A percentile compares a stretch with the other conserved stretches of the same genome.
phyloP scores from a whole-genome alignment of 2,888 invertebrate species.

The Sphinx pinastri region DNA sequence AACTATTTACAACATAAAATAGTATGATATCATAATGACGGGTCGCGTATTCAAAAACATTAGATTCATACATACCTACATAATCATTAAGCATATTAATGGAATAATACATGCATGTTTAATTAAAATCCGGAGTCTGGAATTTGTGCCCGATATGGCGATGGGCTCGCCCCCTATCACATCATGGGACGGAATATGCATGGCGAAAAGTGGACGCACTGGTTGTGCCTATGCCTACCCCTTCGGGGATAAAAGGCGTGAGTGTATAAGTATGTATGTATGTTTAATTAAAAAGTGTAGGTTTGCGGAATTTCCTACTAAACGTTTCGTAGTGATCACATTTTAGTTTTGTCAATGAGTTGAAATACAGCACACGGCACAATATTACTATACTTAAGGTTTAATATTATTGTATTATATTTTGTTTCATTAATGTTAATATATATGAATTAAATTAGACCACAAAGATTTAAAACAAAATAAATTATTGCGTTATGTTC shows the following conservation, averaged over 20 bases:
- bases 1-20: not conserved
- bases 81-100: not conserved
- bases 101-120: conserved; percentile 10
- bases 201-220: too few relatives aligned
- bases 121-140: too few relatives aligned
- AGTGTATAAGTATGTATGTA: too few relatives aligned
- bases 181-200: too few relatives aligned
- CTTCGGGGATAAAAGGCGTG: too few relatives aligned
- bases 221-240: too few relatives aligned
- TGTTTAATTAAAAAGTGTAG: not conserved
- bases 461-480: not conserved
- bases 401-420: not conserved
- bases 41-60: conserved; percentile 21
- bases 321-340: not conserved
- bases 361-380: conserved; percentile 25
- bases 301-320: not conserved
- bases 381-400: not conserved
- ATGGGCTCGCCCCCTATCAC: too few relatives aligned
- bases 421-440: not conserved
- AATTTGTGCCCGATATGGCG: too few relatives aligned
- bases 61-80: not conserved
- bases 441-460: not conserved
- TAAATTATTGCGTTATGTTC: not conserved
- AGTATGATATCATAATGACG: conserved; percentile 20
- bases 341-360: not conserved